A percentile compares a stretch with the other conserved stretches of the same genome.
phyloP scores from a whole-genome alignment of 2,113 vertebrate species.

The Eolophus roseicapilla region DNA sequence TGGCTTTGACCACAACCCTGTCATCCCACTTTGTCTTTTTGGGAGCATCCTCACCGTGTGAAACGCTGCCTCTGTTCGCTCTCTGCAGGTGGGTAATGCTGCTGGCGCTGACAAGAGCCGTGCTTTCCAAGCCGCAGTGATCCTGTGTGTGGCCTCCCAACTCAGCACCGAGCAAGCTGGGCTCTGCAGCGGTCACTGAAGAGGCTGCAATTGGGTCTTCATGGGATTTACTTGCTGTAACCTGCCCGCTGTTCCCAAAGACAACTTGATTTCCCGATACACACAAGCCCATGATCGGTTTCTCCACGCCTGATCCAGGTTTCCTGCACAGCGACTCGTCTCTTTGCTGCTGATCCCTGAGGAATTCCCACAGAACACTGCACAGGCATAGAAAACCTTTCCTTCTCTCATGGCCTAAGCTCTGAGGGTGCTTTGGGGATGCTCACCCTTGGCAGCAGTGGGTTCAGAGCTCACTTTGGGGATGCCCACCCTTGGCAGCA shows the following conservation, averaged over 20 bases:
- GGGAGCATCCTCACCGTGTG: accelerated
- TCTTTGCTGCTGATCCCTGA: background rate
- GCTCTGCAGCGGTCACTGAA: background rate
- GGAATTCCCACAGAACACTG: background rate
- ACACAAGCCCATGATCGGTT: accelerated
- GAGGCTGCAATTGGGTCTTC: background rate
- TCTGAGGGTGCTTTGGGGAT: background rate
- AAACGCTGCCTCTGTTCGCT: background rate
- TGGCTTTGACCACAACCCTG: background rate
- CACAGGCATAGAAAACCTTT: accelerated
- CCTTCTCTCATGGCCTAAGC: background rate
- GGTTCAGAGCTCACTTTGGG: background rate
- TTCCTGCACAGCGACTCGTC: background rate
- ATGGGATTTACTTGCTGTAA: background rate
- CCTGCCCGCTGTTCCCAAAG: background rate
- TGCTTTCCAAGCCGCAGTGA: background rate
- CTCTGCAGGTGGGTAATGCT: background rate
- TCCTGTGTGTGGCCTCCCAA: accelerated
- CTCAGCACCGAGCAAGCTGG: background rate
- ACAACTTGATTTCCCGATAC: background rate
- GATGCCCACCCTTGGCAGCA: background rate
- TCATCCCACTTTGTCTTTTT: background rate
- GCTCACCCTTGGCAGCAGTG: background rate
- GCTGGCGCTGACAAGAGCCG: background rate
- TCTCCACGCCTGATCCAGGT: accelerated